These are phyloP conservation scores for Pteronura brasiliensis DNA, from an alignment of 2,113 vertebrate species.

Conservation along the genomic window DNA sequence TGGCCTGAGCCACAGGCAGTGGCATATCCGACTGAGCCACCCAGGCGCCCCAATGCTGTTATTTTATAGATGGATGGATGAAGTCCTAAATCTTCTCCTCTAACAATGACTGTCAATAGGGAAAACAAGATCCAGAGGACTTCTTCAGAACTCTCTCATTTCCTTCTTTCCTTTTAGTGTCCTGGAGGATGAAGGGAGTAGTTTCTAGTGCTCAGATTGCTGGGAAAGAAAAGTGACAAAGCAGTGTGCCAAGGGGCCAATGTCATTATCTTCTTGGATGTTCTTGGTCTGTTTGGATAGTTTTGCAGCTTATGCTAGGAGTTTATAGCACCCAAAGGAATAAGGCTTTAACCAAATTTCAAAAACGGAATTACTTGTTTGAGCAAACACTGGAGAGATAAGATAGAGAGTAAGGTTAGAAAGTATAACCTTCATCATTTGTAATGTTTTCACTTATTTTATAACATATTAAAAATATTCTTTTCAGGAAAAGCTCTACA, in stretches of 20 bases:
- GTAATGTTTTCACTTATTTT: background rate
- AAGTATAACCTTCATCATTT: background rate
- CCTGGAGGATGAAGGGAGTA: background rate
- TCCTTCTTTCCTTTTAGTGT: background rate
- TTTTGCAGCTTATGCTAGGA: background rate
- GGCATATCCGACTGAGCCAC: too few relatives aligned
- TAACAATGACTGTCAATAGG: background rate
- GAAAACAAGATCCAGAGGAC: background rate
- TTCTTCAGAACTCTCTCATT: background rate
- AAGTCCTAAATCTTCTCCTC: background rate
- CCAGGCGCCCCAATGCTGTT: background rate
- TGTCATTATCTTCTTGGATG: background rate
- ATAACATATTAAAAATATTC: background rate
- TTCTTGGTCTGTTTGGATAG: background rate
- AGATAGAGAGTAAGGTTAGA: background rate
- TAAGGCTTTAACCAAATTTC: background rate
- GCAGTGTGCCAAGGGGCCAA: background rate
- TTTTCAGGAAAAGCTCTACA: background rate
- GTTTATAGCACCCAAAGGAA: background rate
- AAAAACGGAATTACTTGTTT: conserved; percentile 28
- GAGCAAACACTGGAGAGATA: background rate
- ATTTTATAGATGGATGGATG: background rate
- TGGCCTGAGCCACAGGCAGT: too few relatives aligned
- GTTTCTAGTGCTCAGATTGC: background rate
- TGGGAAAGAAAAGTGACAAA: background rate